Conservation (phyloP, 2,888 invertebrate species). For the Camponotus fellah region DNA sequence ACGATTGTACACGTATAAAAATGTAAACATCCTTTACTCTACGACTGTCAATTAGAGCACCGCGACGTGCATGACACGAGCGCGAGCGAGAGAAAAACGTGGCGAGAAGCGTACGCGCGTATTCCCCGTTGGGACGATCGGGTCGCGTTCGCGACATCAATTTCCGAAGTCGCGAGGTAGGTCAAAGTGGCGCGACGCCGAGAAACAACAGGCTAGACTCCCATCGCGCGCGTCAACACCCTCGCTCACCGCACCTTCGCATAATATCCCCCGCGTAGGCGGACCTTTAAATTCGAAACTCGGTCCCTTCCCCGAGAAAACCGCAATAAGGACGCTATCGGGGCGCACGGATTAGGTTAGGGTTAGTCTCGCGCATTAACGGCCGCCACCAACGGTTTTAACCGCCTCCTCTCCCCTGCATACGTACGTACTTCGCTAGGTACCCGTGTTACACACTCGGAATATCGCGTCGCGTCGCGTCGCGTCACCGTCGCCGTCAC, state of each 20-base stretch:
- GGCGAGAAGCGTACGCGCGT: neutral
- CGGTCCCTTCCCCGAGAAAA: conserved; percentile 61
- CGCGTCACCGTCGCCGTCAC: too few relatives aligned
- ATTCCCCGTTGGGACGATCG: neutral
- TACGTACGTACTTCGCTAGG: conserved; percentile 20
- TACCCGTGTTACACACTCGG: neutral
- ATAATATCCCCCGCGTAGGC: conserved; percentile 71
- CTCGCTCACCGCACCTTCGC: conserved; percentile 75
- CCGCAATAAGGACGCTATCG: conserved; percentile 79
- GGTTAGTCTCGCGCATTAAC: conserved; percentile 19
- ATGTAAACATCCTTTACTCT: conserved; percentile 43
- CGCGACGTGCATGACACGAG: neutral
- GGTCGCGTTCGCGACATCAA: neutral
- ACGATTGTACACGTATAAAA: conserved; percentile 30
- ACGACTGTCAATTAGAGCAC: conserved; percentile 18
- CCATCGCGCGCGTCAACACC: neutral
- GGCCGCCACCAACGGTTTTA: conserved; percentile 75
- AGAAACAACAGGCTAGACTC: neutral
- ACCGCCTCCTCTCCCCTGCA: conserved; percentile 62
- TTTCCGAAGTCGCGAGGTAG: conserved; percentile 13
- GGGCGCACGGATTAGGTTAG: conserved; percentile 75
- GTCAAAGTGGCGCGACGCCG: too few relatives aligned
- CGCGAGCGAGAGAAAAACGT: too few relatives aligned
- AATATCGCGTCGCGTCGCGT: neutral
- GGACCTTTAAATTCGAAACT: conserved; percentile 71